Evolutionary conservation across 2,113 vertebrate species (phyloP).

Genomic region (Castor canadensis): DNA sequence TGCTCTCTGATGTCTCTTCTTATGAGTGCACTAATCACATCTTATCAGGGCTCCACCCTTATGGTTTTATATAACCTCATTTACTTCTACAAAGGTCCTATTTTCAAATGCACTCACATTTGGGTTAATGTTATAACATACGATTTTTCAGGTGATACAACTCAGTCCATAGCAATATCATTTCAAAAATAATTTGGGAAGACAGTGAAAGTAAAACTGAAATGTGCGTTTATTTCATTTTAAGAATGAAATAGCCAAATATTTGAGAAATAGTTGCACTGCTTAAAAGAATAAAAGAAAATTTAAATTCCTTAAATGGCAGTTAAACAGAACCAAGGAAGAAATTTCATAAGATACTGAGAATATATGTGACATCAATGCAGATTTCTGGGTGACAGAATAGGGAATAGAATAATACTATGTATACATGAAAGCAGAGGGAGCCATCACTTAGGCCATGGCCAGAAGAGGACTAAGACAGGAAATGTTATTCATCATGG

Average conservation of each 20-base stretch:
- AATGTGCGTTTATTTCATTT: neutral
- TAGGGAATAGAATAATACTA: neutral
- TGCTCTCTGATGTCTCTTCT: neutral
- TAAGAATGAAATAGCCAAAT: neutral
- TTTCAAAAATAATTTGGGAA: neutral
- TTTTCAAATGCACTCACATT: neutral
- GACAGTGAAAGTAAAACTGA: slow-evolving; percentile 22
- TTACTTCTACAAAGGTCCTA: neutral
- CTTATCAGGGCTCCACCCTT: accelerated
- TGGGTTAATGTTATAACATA: neutral
- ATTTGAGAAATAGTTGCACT: neutral
- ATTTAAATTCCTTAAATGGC: slow-evolving; percentile 41
- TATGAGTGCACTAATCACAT: no score
- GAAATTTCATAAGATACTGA: slow-evolving; percentile 5
- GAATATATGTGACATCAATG: neutral
- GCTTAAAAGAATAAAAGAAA: neutral
- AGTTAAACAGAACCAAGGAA: slow-evolving; percentile 38
- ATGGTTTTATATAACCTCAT: neutral
- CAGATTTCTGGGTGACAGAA: slow-evolving; percentile 24
- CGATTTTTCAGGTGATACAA: neutral
- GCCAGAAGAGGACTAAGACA: neutral
- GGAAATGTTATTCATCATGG: neutral
- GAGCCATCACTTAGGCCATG: neutral
- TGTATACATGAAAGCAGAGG: neutral
- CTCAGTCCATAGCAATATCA: neutral